These are phyloP conservation scores for Tetragonisca angustula DNA, from an alignment of 2,888 invertebrate genomes.

Conservation along the genomic window DNA sequence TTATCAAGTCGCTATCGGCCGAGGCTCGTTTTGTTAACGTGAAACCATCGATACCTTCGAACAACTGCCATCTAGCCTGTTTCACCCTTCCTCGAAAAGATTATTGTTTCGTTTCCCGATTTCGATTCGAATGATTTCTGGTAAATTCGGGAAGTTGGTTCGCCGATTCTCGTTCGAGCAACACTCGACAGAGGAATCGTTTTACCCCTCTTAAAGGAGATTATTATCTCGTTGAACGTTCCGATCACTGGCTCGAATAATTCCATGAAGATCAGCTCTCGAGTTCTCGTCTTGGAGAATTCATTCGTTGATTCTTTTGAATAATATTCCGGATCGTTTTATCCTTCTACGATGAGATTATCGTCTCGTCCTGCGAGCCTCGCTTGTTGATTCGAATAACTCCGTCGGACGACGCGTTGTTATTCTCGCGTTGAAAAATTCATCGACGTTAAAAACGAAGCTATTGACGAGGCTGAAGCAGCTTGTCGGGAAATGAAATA, in stretches of 20 bases:
- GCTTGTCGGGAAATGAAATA: too few relatives aligned
- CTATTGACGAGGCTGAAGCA: too few relatives aligned
- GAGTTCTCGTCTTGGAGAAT: background rate
- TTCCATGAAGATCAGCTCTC: background rate
- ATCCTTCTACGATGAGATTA: background rate
- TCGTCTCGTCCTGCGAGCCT: background rate
- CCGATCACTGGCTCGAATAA: background rate
- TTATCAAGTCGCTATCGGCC: constrained; percentile 47
- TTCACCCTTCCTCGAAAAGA: background rate
- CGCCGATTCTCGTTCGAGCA: too few relatives aligned
- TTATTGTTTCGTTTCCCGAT: background rate
- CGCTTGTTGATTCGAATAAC: too few relatives aligned
- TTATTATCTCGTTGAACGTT: too few relatives aligned
- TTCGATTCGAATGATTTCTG: too few relatives aligned
- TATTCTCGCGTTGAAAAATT: background rate
- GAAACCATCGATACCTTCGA: constrained; percentile 27
- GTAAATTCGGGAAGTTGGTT: too few relatives aligned
- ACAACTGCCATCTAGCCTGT: background rate
- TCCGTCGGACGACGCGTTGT: too few relatives aligned
- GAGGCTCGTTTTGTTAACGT: constrained; percentile 42
- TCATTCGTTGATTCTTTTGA: background rate
- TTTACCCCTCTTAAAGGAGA: too few relatives aligned
- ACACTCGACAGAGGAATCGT: too few relatives aligned
- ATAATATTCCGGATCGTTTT: background rate
- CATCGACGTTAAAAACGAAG: too few relatives aligned